These are phyloP conservation scores for Xiphorhynchus erythropygius DNA, from an alignment of 2,797 vertebrate species.

Conservation along the genomic window DNA sequence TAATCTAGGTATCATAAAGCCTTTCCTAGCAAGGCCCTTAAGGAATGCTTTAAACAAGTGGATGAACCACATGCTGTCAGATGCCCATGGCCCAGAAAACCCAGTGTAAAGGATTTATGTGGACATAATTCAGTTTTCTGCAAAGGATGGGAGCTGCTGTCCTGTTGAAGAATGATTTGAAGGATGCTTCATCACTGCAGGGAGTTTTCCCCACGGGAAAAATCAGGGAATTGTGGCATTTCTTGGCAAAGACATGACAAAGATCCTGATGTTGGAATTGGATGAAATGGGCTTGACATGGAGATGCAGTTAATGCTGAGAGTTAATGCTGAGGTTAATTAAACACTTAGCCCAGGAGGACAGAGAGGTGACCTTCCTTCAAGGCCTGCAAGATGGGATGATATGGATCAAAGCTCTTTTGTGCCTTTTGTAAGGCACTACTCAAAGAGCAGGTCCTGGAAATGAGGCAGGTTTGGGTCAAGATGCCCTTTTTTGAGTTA, in stretches of 20 bases:
- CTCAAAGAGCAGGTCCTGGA: background rate
- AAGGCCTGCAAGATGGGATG: background rate
- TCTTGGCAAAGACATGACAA: background rate
- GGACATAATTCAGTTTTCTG: background rate
- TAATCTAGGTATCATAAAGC: background rate
- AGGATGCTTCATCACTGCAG: rapidly evolving
- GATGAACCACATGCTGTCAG: background rate
- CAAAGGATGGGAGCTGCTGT: background rate
- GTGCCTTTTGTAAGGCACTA: rapidly evolving
- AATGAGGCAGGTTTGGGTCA: rapidly evolving
- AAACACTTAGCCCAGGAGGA: background rate
- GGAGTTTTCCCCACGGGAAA: background rate
- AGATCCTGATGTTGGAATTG: background rate
- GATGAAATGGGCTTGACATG: background rate
- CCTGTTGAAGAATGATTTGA: background rate
- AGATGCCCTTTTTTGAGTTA: background rate
- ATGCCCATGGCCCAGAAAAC: background rate
- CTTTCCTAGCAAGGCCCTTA: background rate
- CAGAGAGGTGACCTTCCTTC: background rate
- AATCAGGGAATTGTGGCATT: background rate
- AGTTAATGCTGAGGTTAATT: background rate
- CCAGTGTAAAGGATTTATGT: background rate
- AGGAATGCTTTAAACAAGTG: rapidly evolving
- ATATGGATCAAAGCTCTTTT: background rate
- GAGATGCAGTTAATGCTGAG: background rate